These are phyloP conservation scores for Prionchulus punctatus DNA, from an alignment of 2,888 invertebrate species.

Conservation along the genomic window DNA sequence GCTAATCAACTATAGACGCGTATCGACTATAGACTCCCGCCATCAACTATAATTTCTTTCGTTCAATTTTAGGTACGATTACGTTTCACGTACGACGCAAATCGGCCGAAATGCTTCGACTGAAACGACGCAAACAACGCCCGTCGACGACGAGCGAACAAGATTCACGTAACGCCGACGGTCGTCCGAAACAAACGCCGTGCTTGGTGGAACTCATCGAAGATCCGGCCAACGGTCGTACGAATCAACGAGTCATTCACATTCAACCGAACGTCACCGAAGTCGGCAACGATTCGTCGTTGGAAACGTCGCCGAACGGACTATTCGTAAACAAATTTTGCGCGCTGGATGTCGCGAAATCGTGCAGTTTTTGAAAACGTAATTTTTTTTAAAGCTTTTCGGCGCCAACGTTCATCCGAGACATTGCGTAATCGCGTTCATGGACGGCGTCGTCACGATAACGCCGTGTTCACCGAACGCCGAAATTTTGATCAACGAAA, in stretches of 20 bases:
- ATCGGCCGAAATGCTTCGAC: too few relatives aligned
- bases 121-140: too few relatives aligned
- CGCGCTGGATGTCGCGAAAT: not conserved
- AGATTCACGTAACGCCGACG: too few relatives aligned
- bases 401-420: slow-evolving; percentile 81
- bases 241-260: slow-evolving; percentile 37
- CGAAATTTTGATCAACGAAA: slow-evolving; percentile 81
- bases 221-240: too few relatives aligned
- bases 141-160: too few relatives aligned
- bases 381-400: slow-evolving; percentile 40
- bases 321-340: slow-evolving; percentile 7
- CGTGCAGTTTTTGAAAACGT: slow-evolving; percentile 3
- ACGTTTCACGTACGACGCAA: slow-evolving; percentile 93
- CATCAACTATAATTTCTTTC: not conserved
- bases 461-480: slow-evolving; percentile 85
- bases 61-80: slow-evolving; percentile 57
- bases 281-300: slow-evolving; percentile 51
- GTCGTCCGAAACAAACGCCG: too few relatives aligned
- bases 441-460: slow-evolving; percentile 75
- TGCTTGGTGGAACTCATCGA: slow-evolving; percentile 65
- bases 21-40: not conserved
- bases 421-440: slow-evolving; percentile 80
- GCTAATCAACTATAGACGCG: too few relatives aligned
- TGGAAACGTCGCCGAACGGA: slow-evolving; percentile 18
- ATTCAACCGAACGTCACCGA: slow-evolving; percentile 50